These are phyloP conservation scores for Drosophila prostipennis DNA, from an alignment of 2,888 invertebrate species.

Conservation along the genomic window DNA sequence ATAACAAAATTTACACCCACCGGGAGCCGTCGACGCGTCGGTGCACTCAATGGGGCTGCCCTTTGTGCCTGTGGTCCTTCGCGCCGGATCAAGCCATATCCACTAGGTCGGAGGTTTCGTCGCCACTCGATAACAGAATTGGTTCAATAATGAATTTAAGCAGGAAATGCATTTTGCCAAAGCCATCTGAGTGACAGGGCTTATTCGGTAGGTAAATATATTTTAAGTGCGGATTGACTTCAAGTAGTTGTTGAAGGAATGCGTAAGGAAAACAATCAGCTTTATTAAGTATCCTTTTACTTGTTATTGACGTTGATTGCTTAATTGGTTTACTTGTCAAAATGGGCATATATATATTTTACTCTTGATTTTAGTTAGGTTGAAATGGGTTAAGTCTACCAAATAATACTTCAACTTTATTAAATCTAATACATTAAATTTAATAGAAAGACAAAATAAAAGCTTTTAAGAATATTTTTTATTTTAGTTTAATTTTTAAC, in stretches of 20 bases:
- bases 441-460: too few species aligned
- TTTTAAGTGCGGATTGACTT: slow-evolving; percentile 1
- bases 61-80: slow-evolving; percentile 29
- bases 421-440: not conserved
- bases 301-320: not conserved
- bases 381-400: too few species aligned
- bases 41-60: slow-evolving; percentile 46
- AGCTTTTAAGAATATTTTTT: too few species aligned
- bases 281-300: not conserved
- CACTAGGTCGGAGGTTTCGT: slow-evolving; percentile 33
- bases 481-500: too few species aligned
- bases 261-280: not conserved
- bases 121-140: slow-evolving; percentile 30
- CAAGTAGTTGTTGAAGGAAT: not conserved
- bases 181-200: slow-evolving; percentile 12
- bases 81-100: slow-evolving; percentile 20
- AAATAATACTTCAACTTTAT: too few species aligned
- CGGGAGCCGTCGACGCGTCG: slow-evolving; percentile 36
- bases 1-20: slow-evolving; percentile 76
- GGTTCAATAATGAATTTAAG: slow-evolving; percentile 30
- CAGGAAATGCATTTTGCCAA: slow-evolving; percentile 22
- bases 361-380: too few species aligned
- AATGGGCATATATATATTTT: too few species aligned
- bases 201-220: slow-evolving; percentile 15
- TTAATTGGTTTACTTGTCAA: not conserved